Evolutionary conservation across 2,113 vertebrate species (phyloP).

Genomic region (Poeciliopsis occidentalis): DNA sequence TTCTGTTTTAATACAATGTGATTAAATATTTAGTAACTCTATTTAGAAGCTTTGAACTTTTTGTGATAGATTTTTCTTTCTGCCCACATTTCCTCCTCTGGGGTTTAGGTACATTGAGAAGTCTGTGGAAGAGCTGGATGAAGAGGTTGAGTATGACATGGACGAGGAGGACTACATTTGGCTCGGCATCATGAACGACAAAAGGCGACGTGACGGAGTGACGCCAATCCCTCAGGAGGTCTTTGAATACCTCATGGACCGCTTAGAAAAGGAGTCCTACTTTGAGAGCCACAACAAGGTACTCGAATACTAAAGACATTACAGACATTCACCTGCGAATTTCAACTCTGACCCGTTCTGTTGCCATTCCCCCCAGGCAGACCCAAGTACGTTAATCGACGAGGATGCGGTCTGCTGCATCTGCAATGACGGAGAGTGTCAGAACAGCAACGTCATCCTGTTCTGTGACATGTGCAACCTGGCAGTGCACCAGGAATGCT

Average conservation of each 20-base stretch:
- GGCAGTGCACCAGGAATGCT: slow-evolving; percentile 98
- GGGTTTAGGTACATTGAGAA: slow-evolving; percentile 95
- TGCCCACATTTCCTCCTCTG: not conserved
- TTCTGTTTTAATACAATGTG: too few relatives aligned
- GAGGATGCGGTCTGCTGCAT: slow-evolving; percentile 98
- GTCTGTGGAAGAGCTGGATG: slow-evolving; percentile 95
- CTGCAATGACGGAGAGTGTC: slow-evolving; percentile 98
- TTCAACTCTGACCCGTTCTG: not conserved
- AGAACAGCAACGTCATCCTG: slow-evolving; percentile 99
- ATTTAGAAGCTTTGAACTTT: too few relatives aligned
- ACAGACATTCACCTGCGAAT: not conserved
- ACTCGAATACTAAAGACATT: not conserved
- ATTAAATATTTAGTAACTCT: too few relatives aligned
- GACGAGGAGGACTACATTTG: slow-evolving; percentile 99
- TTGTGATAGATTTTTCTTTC: not conserved
- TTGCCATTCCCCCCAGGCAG: slow-evolving; percentile 73
- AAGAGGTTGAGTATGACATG: slow-evolving; percentile 98
- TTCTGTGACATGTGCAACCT: slow-evolving; percentile 99
- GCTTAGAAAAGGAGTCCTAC: slow-evolving; percentile 97
- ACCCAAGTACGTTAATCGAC: slow-evolving; percentile 93
- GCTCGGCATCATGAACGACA: slow-evolving; percentile 99
- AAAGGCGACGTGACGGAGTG: slow-evolving; percentile 90
- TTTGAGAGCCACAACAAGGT: slow-evolving; percentile 99
- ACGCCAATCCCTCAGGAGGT: slow-evolving; percentile 95
- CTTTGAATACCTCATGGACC: slow-evolving; percentile 98